Conservation (phyloP, 2,797 vertebrate species). For the Sciurus vulgaris region DNA sequence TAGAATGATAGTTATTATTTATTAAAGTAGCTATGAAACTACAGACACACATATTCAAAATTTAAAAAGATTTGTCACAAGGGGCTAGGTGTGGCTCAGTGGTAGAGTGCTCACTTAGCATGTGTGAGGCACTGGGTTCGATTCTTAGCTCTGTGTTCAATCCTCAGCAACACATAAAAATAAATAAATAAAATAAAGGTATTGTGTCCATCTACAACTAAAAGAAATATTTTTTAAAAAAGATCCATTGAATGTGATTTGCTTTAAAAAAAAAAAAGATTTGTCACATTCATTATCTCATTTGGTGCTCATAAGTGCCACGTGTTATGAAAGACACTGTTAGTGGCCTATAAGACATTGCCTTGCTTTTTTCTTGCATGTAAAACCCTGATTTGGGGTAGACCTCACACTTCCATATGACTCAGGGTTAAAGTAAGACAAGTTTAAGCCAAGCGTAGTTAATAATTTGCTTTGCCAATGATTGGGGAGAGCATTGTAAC, state of each 20-base stretch:
- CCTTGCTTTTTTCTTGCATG: neutral
- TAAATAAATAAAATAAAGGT: too few relatives aligned
- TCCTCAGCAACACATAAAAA: too few relatives aligned
- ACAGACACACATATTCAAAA: neutral
- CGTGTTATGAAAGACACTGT: neutral
- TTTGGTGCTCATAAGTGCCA: neutral
- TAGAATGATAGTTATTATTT: constrained; percentile 15
- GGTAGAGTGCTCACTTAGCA: too few relatives aligned
- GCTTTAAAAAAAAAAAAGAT: neutral
- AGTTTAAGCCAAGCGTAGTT: neutral
- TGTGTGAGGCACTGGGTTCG: too few relatives aligned
- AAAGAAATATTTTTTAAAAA: too few relatives aligned
- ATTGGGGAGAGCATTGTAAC: neutral
- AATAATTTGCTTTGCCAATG: neutral
- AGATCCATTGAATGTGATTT: too few relatives aligned
- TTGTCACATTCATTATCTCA: neutral
- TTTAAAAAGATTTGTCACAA: neutral
- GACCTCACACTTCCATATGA: neutral
- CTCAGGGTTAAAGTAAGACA: neutral
- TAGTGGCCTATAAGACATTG: neutral
- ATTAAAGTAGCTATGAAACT: constrained; percentile 11
- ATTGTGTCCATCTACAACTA: too few relatives aligned
- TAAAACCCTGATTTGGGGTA: neutral
- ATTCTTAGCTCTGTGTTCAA: too few relatives aligned
- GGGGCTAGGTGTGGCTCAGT: too few relatives aligned